phyloP scores from a whole-genome alignment of 2,797 vertebrate species.

The Pantherophis vulpinus region DNA sequence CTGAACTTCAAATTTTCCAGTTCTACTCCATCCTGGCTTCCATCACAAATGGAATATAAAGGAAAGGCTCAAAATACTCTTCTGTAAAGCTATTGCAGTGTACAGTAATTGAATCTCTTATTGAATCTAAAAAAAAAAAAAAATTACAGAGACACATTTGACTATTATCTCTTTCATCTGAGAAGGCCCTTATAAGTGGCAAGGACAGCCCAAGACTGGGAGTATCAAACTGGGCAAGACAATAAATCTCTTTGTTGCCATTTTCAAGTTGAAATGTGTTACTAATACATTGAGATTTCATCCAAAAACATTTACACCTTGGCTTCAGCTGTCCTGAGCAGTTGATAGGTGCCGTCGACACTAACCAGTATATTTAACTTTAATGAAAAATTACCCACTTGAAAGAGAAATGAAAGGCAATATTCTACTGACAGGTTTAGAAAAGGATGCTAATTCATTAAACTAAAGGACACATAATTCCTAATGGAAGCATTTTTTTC shows the following conservation, averaged over 20 bases:
- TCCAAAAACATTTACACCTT: not conserved
- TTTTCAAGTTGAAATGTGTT: slow-evolving; percentile 1
- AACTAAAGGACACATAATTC: slow-evolving; percentile 1
- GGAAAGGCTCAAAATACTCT: not conserved
- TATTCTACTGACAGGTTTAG: slow-evolving; percentile 11
- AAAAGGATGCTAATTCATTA: slow-evolving; percentile 20
- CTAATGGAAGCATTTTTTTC: not conserved
- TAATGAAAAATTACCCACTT: slow-evolving; percentile 20
- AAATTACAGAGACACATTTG: too few species aligned
- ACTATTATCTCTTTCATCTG: not conserved
- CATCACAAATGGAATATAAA: not conserved
- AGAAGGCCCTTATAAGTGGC: not conserved
- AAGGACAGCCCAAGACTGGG: not conserved
- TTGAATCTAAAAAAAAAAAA: too few species aligned
- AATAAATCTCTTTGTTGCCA: not conserved
- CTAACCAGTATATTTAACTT: slow-evolving; percentile 7
- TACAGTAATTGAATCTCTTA: not conserved
- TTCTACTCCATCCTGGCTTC: not conserved
- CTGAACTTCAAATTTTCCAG: not conserved
- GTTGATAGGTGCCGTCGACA: not conserved
- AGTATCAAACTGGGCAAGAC: not conserved
- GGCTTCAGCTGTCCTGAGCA: not conserved
- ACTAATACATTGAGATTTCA: not conserved
- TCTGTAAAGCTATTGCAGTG: not conserved
- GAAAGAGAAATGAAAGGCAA: slow-evolving; percentile 12